Evolutionary conservation across 1,140 invertebrate species (phyloP).

Genomic region (Delia radicum): DNA sequence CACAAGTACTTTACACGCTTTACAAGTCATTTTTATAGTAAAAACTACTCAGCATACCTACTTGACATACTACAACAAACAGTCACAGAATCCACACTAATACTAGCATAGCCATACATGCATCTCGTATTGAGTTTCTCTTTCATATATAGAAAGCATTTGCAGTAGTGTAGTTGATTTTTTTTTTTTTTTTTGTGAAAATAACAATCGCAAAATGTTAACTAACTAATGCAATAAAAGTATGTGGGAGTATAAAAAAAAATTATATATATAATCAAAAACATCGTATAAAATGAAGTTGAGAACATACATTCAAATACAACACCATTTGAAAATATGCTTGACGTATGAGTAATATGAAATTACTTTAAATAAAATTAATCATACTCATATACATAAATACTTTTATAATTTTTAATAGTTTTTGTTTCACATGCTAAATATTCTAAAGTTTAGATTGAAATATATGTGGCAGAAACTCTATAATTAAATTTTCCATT

Average conservation of each 20-base stretch:
- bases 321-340: neutral
- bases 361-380: neutral
- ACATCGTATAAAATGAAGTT: neutral
- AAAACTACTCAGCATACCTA: neutral
- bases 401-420: too few relatives aligned
- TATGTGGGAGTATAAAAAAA: neutral
- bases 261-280: neutral
- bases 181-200: neutral
- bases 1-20: neutral
- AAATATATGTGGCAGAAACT: too few relatives aligned
- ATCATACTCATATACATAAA: too few relatives aligned
- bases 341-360: neutral
- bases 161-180: neutral
- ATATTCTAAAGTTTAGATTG: too few relatives aligned
- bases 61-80: neutral
- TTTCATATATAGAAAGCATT: neutral
- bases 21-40: neutral
- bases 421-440: too few relatives aligned
- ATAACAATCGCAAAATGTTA: neutral
- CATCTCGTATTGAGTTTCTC: neutral
- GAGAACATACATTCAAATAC: neutral
- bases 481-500: too few relatives aligned
- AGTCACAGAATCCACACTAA: neutral
- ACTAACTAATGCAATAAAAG: slow-evolving; percentile 4
- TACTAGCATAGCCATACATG: neutral